A percentile compares a stretch with the other conserved stretches of the same genome.
Conservation (phyloP, 2,888 invertebrate species). For the Apamea crenata region DNA sequence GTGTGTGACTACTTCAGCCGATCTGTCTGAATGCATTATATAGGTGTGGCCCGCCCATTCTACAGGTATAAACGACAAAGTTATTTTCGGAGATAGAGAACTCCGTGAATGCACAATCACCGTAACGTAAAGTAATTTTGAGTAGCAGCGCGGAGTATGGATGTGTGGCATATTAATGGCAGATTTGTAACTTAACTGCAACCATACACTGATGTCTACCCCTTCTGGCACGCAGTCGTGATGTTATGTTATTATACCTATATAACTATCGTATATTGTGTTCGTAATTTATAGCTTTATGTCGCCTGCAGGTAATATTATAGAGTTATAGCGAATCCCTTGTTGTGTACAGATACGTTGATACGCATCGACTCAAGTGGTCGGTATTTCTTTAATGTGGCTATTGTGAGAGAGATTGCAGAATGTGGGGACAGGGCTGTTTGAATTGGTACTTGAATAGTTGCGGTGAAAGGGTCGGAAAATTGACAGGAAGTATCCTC, state of each 20-base stretch:
- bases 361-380: conserved; percentile 11
- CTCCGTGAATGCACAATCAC: too few species aligned
- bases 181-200: neutral
- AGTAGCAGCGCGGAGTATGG: too few species aligned
- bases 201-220: neutral
- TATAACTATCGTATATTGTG: conserved; percentile 48
- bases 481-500: conserved; percentile 6
- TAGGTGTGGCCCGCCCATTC: too few species aligned
- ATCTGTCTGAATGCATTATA: too few species aligned
- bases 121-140: neutral
- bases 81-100: neutral
- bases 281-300: conserved; percentile 84
- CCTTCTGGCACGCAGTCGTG: neutral
- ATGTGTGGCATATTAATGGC: neutral
- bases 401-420: conserved; percentile 54
- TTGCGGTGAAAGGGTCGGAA: conserved; percentile 15
- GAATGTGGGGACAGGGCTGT: neutral
- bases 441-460: conserved; percentile 37
- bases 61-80: neutral
- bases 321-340: conserved; percentile 39
- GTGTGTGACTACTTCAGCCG: too few species aligned
- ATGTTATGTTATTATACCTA: conserved; percentile 1
- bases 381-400: conserved; percentile 41
- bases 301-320: conserved; percentile 80
- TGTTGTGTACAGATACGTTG: conserved; percentile 14